Evolutionary conservation across 2,797 vertebrate species (phyloP).

Genomic region (Sylvia borin): DNA sequence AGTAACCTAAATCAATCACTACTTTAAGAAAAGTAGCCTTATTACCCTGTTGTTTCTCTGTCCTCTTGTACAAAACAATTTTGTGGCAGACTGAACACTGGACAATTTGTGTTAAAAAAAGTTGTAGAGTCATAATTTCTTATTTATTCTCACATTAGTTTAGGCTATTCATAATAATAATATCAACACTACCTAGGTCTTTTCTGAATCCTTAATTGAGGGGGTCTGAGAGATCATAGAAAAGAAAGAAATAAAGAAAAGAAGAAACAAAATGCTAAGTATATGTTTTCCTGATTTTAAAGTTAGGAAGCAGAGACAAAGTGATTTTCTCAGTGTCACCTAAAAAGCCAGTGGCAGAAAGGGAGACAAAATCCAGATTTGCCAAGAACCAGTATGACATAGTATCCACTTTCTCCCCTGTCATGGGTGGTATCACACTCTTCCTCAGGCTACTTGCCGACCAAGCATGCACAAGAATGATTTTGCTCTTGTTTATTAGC

Average conservation of each 20-base stretch:
- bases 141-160: neutral
- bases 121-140: neutral
- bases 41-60: neutral
- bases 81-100: neutral
- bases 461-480: neutral
- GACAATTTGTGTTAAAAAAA: neutral
- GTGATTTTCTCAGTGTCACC: neutral
- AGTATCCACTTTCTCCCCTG: neutral
- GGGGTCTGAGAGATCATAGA: neutral
- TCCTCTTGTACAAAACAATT: neutral
- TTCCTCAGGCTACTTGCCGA: conserved; percentile 25
- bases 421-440: neutral
- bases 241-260: neutral
- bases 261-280: neutral
- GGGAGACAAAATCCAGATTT: neutral
- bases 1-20: neutral
- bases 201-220: neutral
- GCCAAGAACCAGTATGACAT: neutral
- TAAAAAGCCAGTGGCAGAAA: neutral
- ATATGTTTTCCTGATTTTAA: neutral
- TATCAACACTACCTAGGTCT: neutral
- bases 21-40: neutral
- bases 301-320: neutral
- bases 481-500: conserved; percentile 22
- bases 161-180: neutral